A percentile compares a stretch with the other conserved stretches of the same genome.
Evolutionary conservation across 2,113 vertebrate species (phyloP).

Genomic region (Centropristis striata): DNA sequence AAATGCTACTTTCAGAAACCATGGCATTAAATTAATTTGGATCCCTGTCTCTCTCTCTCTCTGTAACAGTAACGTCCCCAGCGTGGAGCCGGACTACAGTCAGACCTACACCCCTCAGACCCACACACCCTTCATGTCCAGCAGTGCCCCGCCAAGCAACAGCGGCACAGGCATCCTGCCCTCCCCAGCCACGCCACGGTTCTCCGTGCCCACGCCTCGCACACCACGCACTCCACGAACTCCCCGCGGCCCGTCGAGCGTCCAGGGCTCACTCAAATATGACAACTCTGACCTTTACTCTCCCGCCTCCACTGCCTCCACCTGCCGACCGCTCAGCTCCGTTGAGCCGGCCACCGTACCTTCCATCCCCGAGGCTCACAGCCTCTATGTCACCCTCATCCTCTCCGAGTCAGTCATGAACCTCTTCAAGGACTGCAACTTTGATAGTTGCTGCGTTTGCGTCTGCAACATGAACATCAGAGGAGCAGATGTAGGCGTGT

Average conservation of each 20-base stretch:
- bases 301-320: constrained; percentile 97
- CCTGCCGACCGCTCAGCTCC: constrained; percentile 95
- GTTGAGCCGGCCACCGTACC: constrained; percentile 97
- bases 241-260: constrained; percentile 95
- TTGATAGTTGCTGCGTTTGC: constrained; percentile 98
- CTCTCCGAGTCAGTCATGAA: constrained; percentile 99
- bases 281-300: constrained; percentile 98
- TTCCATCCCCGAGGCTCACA: constrained; percentile 98
- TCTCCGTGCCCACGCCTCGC: constrained; percentile 93
- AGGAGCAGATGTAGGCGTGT: constrained; percentile 97
- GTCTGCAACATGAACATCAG: constrained; percentile 99
- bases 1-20: too few relatives aligned
- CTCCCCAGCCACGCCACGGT: constrained; percentile 96
- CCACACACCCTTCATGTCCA: constrained; percentile 94
- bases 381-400: constrained; percentile 98
- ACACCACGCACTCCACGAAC: constrained; percentile 96
- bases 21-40: not conserved
- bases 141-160: constrained; percentile 96
- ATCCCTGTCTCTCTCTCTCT: constrained; percentile 22
- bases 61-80: constrained; percentile 82
- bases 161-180: constrained; percentile 94
- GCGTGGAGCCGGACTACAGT: constrained; percentile 96
- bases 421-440: constrained; percentile 98
- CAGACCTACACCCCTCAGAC: constrained; percentile 97
- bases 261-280: constrained; percentile 96